Base-by-base conservation (phyloP, 2,888 invertebrate genomes). In the Eupithecia inturbata region DNA sequence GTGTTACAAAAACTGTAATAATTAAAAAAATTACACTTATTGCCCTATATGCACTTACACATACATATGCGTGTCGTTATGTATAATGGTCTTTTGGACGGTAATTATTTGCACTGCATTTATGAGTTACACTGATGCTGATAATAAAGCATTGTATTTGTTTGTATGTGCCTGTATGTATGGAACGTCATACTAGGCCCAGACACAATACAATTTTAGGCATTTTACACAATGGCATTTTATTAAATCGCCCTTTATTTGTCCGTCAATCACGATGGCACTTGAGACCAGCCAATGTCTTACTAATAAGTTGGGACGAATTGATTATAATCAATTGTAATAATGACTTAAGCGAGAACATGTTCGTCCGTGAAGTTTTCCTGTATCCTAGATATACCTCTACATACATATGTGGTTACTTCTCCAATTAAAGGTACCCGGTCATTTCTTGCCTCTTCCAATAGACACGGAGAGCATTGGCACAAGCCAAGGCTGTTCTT, bases 81-180 rank as follows among this genome's bases (percentile, higher is more conserved):
- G 53, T 75, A 60, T 28, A 67, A 64, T 26, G 19, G 28, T n/a
- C 57, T 22, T 22, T 22, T 33, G 57, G 4, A 60, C 14, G n/a
- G 80, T 81, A 78, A 82, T 81, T 79, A 83, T 80, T 80, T 79
- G 75, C 72, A 82, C 76, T 79, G 78, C 75, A 80, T 81, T 79
- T 73, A 77, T 70, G 62, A 67, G 68, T 68, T 72, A 74, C 72
- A 74, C 73, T 70, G 73, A 53, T 68, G 41, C 64, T 49, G 79
- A 81, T 81, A 80, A 76, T 72, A 75, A 73, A 72, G 79, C 82
- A 69, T 79, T 84, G 80, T 77, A 76, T 75, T 70, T 66, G 57
- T 72, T 53, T 77, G 63, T 70, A 31, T 28, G 14, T 3, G 60
- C 14, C 10, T 62, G 62, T 9, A n/a, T 33, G 31, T n/a, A 49